Conservation (phyloP, 2,797 vertebrate genomes). For the Hydrophis major region DNA sequence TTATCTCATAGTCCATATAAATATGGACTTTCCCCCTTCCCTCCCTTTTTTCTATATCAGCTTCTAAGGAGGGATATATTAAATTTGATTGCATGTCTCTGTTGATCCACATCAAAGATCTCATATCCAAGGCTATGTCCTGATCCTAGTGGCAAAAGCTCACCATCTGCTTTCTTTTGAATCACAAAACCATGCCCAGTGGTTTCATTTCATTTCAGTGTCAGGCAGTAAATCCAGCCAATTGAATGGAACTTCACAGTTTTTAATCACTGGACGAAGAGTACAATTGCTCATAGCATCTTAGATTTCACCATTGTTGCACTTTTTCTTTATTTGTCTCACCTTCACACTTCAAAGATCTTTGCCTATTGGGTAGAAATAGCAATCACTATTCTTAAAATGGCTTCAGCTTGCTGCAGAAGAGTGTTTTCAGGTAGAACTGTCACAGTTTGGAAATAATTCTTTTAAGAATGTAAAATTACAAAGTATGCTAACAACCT, state of each 20-base stretch:
- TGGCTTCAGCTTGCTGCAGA: slow-evolving; percentile 17
- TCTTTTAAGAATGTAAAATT: not conserved
- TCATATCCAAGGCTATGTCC: not conserved
- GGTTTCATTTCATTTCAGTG: slow-evolving; percentile 10
- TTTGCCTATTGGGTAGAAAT: slow-evolving; percentile 29
- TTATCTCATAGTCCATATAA: not conserved
- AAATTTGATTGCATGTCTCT: not conserved
- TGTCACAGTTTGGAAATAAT: not conserved
- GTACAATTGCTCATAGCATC: not conserved
- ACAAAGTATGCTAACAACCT: not conserved
- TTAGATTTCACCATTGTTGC: not conserved
- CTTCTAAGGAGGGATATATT: not conserved
- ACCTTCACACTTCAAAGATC: slow-evolving; percentile 37
- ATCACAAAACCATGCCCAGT: not conserved
- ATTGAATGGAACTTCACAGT: slow-evolving; percentile 5
- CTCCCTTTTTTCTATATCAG: not conserved
- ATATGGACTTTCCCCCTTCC: not conserved
- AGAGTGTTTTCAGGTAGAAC: not conserved
- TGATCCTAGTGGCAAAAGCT: not conserved
- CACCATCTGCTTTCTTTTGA: not conserved
- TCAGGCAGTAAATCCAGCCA: slow-evolving; percentile 7
- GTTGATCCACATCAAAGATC: not conserved
- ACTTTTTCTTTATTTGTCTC: slow-evolving; percentile 26
- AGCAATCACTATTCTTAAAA: slow-evolving; percentile 27
- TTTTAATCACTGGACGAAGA: slow-evolving; percentile 23